phyloP scores from a whole-genome alignment of 2,888 invertebrate species.

The Stenchaetothrips biformis region DNA sequence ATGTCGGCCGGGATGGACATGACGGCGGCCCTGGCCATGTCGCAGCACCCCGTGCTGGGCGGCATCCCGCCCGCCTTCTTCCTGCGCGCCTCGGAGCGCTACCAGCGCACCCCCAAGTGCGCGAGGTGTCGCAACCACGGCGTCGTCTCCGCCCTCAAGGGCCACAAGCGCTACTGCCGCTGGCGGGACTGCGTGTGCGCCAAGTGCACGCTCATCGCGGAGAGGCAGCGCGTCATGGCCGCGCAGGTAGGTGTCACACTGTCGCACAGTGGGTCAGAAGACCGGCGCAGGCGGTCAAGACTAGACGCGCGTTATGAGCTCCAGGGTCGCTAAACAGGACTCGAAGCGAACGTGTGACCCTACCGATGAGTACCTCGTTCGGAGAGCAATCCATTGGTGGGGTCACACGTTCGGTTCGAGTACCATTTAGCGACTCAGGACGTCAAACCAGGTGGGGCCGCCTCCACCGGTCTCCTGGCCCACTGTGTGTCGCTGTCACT shows the following conservation, averaged over 20 bases:
- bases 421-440: too few species aligned
- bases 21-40: slow-evolving; percentile 65
- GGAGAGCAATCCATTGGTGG: too few species aligned
- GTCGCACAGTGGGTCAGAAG: too few species aligned
- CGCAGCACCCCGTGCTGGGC: slow-evolving; percentile 60
- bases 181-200: slow-evolving; percentile 98
- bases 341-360: too few species aligned
- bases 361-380: too few species aligned
- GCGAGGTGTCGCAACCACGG: slow-evolving; percentile 97
- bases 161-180: slow-evolving; percentile 91
- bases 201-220: slow-evolving; percentile 96
- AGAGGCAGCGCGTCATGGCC: slow-evolving; percentile 96
- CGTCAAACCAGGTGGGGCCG: too few species aligned
- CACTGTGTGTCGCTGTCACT: too few species aligned
- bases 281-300: too few species aligned
- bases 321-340: too few species aligned
- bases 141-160: slow-evolving; percentile 91
- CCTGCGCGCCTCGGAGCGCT: slow-evolving; percentile 79
- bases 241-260: slow-evolving; percentile 76
- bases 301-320: too few species aligned
- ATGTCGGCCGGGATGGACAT: slow-evolving; percentile 81
- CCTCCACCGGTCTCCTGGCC: too few species aligned
- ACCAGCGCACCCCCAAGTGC: slow-evolving; percentile 95
- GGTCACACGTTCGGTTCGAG: too few species aligned
- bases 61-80: slow-evolving; percentile 80